Evolutionary conservation across 2,113 vertebrate genomes (phyloP), one percentile per base, ranked within the genome.

Genomic region (Connochaetes taurinus): DNA sequence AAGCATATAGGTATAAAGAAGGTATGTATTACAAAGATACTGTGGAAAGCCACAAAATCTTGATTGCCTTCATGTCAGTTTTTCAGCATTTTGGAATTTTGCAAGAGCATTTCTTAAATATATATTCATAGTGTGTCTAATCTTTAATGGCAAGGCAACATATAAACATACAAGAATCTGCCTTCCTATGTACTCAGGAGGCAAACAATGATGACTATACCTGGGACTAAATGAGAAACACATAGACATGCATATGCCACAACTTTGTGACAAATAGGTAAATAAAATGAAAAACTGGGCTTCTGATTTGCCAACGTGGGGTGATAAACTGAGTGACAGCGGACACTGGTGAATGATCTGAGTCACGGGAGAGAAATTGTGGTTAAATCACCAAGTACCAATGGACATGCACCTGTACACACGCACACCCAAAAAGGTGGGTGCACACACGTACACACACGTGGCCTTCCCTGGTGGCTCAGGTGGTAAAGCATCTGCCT

Each of bases 211-310:
- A 40, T 27, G 1, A 25, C 23, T 9, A 12, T 9, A 11, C 10
- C 45, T 53, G 50, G 76, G 31, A 31, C 9, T 53, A 25, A 47
- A 40, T 47, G n/a, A n/a, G 9, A 62, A 74, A n/a, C 25, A 25
- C 3, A 53, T 0, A 45, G 29, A 50, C 4, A 57, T 16, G 4
- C 6, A 12, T 13, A 53, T 0, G 31, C 2, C 21, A 16, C 33
- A 36, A 15, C 10, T 78, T 52, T 6, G 60, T 7, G 53, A 45
- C 53, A 57, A 67, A 58, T 25, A 55, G 64, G 40, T 25, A 25
- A 43, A 31, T 4, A 10, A 3, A 89, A 71, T 81, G 10, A 58
- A 55, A 90, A 92, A 52, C 5, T 43, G 3, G 6, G 2, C 19
- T 64, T 27, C 4, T 57, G 29, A 55, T 57, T n/a, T 50, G 6